Base-by-base conservation (phyloP, 2,113 vertebrate genomes). In the Lethenteron camtschaticum region DNA sequence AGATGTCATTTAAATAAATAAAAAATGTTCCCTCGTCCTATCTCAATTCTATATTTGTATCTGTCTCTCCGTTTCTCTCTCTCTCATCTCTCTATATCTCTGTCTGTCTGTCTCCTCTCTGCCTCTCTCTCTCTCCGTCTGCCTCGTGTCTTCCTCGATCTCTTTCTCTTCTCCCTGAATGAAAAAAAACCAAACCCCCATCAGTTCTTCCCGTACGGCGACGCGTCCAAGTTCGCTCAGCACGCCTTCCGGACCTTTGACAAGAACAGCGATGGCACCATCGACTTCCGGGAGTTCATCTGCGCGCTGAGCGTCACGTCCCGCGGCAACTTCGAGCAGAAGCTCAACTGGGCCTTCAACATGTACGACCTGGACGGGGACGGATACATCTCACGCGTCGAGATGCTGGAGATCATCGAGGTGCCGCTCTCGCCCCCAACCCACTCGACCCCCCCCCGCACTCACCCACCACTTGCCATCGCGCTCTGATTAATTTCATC, bases 261-360 rank as follows among this genome's bases (percentile, higher is more conserved):
- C 79, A 97, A 95, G 78, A 97, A 97, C 0, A 88, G 91, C 0
- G 92, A 97, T 0, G 90, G 92, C 69, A 97, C 92, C 75, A 97
- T 97, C 4, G 92, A 97, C 81, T 97, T 97, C 80, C 84, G 92
- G 78, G 92, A 97, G 87, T 97, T 97, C 79, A 97, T 97, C 79
- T 96, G 91, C 11, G 90, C 91, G 58, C 83, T 96, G 70, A 91
- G 87, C 56, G 90, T 97, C 79, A 96, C 92, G 73, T 96, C 90
- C 75, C 85, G 92, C 72, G 91, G 92, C 20, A 96, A 87, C 79
- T 97, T 97, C 4, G 92, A 97, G 78, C 91, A 96, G 81, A 96
- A 97, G 73, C 85, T 96, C 76, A 94, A 95, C 79, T 97, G 92
- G 92, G 92, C 92, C 71, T 97, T 97, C 57, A 91, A 97, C 80